These are phyloP conservation scores for Auanema sp. DNA, from an alignment of 2,888 invertebrate genomes.

Conservation along the genomic window DNA sequence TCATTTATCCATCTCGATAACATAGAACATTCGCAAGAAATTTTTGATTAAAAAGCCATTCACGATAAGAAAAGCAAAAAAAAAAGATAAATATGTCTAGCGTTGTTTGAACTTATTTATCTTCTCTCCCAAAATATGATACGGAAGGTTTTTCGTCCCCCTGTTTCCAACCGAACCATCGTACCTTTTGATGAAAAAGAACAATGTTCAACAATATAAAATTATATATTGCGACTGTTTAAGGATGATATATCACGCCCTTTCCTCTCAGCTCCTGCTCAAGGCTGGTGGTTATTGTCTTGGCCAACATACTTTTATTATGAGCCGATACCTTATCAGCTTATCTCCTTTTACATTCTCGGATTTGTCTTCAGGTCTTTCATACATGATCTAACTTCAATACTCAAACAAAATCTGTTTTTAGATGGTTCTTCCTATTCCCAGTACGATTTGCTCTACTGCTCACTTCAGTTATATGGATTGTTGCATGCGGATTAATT, in stretches of 20 bases:
- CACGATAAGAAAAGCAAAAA: too few species aligned
- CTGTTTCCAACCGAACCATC: neutral
- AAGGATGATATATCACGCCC: constrained; percentile 33
- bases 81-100: too few species aligned
- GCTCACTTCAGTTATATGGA: constrained; percentile 33
- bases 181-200: neutral
- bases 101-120: too few species aligned
- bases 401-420: neutral
- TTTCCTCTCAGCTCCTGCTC: constrained; percentile 16
- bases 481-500: constrained; percentile 28
- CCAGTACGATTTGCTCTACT: constrained; percentile 45
- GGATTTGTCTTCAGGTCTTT: constrained; percentile 8
- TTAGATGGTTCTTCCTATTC: constrained; percentile 36
- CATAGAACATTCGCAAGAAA: too few species aligned
- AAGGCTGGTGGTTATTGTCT: constrained; percentile 12
- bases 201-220: too few species aligned
- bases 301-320: neutral
- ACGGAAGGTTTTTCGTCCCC: too few species aligned
- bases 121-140: too few species aligned
- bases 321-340: neutral
- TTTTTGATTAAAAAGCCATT: too few species aligned
- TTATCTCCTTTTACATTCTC: constrained; percentile 18
- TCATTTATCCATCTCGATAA: too few species aligned
- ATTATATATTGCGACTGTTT: neutral
- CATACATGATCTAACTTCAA: neutral